Base-by-base conservation (phyloP, 2,888 invertebrate genomes). In the Tipula confusa region DNA sequence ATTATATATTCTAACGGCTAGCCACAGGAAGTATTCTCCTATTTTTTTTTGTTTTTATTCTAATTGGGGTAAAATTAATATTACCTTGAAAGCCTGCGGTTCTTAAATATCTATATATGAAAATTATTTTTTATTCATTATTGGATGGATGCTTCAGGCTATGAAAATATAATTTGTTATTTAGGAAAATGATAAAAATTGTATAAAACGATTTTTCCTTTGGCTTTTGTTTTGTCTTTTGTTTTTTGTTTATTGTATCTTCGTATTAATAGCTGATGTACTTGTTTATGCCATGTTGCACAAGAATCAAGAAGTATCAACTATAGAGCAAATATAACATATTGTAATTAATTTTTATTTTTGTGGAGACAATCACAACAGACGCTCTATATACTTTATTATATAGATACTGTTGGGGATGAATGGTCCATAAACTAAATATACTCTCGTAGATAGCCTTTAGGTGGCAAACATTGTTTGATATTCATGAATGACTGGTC, bases 161-260 rank as follows among this genome's bases (percentile, higher is more conserved):
- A 24, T 0, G 11, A 64, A 64, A 64, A 48, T 1, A 48, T 9
- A 64, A 18, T 64, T 24, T 64, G 18, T 64, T 64, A 24, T 64
- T 18, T 64, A 64, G 24, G 64, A 64, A 64, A 24, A 64, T 64
- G 24, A 11, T 7, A 64, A 64, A 64, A 64, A 24, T 24, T 64
- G 24, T 64, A 64, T 64, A 24, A 64, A 64, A 64, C 64, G 64
- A 64, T 64, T 64, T 64, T 24, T 64, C 24, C 24, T 18, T 64
- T 64, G 64, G 64, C 64, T 64, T 64, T 64, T 64, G 64, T 64
- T 64, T 64, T 64, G 18, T 24, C 64, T 64, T 64, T 64, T 64
- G 64, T 64, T 64, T 64, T 64, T 64, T 24, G 13, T 18, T 15
- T 64, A 24, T 64, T 9, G 24, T 64, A 7, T n/a, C 64, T 9